A percentile compares a stretch with the other conserved stretches of the same genome.
Evolutionary conservation across 2,888 invertebrate species (phyloP).

Genomic region (Nemurella pictetii): DNA sequence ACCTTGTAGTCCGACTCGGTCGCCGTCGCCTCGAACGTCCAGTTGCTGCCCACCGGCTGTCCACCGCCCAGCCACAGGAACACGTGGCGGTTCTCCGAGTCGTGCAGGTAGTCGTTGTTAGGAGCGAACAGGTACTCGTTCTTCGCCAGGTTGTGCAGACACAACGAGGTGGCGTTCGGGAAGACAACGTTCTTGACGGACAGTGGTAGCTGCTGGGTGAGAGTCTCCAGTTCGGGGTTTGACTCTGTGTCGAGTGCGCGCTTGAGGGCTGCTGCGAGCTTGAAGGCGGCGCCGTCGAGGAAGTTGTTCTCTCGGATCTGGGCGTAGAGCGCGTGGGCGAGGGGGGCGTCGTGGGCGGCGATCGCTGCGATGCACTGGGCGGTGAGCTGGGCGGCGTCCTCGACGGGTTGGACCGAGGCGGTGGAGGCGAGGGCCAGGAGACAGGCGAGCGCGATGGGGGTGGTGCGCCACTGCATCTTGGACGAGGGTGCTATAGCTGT

Average conservation of each 20-base stretch:
- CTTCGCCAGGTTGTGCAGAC: background rate
- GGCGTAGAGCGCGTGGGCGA: background rate
- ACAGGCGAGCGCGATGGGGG: background rate
- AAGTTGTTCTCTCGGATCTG: background rate
- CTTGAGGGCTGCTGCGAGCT: background rate
- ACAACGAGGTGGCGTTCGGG: background rate
- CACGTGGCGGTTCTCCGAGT: background rate
- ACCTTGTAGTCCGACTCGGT: background rate
- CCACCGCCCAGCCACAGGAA: background rate
- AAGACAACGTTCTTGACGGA: background rate
- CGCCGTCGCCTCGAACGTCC: background rate
- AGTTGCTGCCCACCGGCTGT: background rate
- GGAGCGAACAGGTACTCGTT: constrained; percentile 5
- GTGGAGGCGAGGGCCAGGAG: background rate
- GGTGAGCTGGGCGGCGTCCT: background rate
- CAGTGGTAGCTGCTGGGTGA: background rate
- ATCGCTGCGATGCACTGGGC: background rate
- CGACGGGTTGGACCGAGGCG: background rate
- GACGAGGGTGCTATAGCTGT: no score
- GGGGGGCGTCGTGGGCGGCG: background rate
- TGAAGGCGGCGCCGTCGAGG: background rate
- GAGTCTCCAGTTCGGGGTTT: background rate
- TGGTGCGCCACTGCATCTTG: background rate
- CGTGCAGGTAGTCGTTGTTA: constrained; percentile 5
- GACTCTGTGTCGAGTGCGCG: background rate